Evolutionary conservation across 2,797 vertebrate species (phyloP).

Genomic region (Dicrostonyx torquatus): DNA sequence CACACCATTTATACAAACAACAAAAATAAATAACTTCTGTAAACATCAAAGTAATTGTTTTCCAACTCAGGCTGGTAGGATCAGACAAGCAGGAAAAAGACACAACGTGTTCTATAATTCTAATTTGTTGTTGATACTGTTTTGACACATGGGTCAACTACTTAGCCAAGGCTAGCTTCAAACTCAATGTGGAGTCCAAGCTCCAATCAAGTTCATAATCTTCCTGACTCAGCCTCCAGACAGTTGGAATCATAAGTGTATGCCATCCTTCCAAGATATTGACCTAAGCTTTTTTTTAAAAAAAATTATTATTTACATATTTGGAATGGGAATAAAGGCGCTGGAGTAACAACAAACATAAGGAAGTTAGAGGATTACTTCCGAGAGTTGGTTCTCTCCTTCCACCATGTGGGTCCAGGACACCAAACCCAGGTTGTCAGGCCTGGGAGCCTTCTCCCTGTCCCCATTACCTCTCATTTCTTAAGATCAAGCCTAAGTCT

Average conservation of each 20-base stretch:
- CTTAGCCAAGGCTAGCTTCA: not conserved
- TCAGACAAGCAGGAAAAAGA: not conserved
- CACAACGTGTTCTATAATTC: not conserved
- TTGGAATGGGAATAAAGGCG: fast-evolving
- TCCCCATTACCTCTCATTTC: not conserved
- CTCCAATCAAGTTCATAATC: not conserved
- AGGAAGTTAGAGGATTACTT: not conserved
- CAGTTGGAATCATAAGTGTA: not conserved
- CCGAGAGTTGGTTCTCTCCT: not conserved
- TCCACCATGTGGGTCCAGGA: not conserved
- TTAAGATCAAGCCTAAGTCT: not conserved
- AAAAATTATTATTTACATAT: not conserved
- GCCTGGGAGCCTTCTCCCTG: not conserved
- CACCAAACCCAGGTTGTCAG: not conserved
- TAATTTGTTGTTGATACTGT: not conserved
- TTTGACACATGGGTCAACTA: not conserved
- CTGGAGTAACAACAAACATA: not conserved
- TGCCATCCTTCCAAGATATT: not conserved
- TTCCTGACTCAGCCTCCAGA: not conserved
- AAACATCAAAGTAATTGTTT: not conserved
- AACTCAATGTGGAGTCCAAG: not conserved
- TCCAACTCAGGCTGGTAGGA: not conserved
- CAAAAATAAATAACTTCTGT: not conserved
- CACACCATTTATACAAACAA: not conserved
- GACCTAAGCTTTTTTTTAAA: not conserved